Base-by-base conservation (phyloP, 2,888 invertebrate species). In the Thera britannica region DNA sequence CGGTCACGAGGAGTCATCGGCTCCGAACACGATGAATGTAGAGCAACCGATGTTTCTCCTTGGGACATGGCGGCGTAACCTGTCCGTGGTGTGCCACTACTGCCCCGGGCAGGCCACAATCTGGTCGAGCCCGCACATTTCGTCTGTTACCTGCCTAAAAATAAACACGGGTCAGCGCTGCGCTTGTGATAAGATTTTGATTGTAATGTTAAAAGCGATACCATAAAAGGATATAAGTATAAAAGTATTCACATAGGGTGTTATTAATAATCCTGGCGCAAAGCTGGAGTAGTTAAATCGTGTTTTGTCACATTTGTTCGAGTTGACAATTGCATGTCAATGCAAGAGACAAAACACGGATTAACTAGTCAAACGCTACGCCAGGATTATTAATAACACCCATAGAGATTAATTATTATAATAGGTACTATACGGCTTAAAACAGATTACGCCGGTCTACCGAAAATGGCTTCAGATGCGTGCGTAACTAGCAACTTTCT, bases 1-100 rank as follows among this genome's bases (percentile, higher is more conserved):
- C 90, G 91, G 92, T 91, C 92, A 91, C 88, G 85, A 90, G 85
- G 87, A 91, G 92, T 92, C 92, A 92, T 90, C 92, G 92, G 88
- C 89, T 91, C 83, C 86, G 79, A 90, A 90, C 87, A 85, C 80
- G 82, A 83, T 78, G 82, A 89, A 92, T 92, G 90, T 91, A 84
- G 92, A 92, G 88, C 91, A 82, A 84, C 82, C 86, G 83, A 85
- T 87, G 87, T 90, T 90, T 90, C 89, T 89, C 85, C 87, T 88
- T 86, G 82, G 84, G 83, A 85, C 78, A 77, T 80, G 75, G 78
- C 80, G 74, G 78, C 77, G 70, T 79, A 84, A 89, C 89, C 88
- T 89, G 89, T 87, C 87, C 81, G 78, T 82, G 63, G 64, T 72
- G 54, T 79, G 80, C 82, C 81, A 77, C 76, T 77, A 80, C 76